Evolutionary conservation across 2,113 vertebrate species (phyloP).

Genomic region (Alethe diademata): DNA sequence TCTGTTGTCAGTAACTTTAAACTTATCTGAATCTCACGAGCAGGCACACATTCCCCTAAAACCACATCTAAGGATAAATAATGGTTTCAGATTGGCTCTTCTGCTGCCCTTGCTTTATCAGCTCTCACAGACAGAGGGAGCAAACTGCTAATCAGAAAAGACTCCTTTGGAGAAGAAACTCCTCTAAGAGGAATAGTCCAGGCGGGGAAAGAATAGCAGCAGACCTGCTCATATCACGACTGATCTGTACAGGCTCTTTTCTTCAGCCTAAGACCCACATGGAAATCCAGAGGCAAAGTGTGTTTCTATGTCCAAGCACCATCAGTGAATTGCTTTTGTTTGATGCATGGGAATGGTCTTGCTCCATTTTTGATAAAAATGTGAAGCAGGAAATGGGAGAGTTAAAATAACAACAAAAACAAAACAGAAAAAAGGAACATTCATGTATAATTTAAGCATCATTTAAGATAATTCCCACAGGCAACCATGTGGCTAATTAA

Average conservation of each 20-base stretch:
- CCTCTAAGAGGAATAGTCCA: not conserved
- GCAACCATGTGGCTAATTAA: not conserved
- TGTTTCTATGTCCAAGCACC: not conserved
- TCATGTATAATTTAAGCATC: not conserved
- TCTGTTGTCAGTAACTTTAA: not conserved
- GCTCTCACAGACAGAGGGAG: slow-evolving; percentile 59
- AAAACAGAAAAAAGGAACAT: not conserved
- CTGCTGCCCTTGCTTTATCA: slow-evolving; percentile 31
- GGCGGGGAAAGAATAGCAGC: not conserved
- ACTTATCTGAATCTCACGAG: not conserved
- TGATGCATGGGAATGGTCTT: not conserved
- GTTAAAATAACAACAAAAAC: not conserved
- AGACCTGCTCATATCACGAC: not conserved
- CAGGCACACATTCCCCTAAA: not conserved
- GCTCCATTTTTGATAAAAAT: not conserved
- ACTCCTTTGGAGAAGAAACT: not conserved
- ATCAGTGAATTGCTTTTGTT: not conserved
- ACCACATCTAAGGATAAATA: not conserved
- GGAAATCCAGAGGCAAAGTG: not conserved
- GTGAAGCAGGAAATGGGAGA: not conserved
- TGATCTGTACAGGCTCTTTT: not conserved
- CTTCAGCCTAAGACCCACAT: not conserved
- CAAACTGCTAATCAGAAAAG: slow-evolving; percentile 39
- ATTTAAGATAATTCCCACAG: not conserved
- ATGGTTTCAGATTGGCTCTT: not conserved